phyloP scores from a whole-genome alignment of 1,140 invertebrate genomes.

The Aphis craccivora region DNA sequence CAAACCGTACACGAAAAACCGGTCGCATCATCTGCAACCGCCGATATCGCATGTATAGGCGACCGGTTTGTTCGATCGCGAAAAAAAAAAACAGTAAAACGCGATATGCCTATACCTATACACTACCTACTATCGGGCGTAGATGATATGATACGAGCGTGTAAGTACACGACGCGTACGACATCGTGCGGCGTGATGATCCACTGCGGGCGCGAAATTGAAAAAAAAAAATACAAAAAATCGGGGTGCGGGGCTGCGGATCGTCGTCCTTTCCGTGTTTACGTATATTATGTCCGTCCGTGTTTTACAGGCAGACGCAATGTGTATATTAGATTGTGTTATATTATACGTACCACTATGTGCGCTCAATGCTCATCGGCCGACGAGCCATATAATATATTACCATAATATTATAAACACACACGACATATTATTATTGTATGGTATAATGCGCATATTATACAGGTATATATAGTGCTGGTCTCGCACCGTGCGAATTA shows the following conservation, averaged over 20 bases:
- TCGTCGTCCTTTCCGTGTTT: not conserved
- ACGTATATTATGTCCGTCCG: not conserved
- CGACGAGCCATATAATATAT: not conserved
- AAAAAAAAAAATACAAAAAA: not conserved
- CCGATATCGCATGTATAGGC: not conserved
- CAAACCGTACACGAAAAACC: conserved; percentile 11
- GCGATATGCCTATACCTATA: not conserved
- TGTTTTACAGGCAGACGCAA: not conserved
- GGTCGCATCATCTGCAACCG: not conserved
- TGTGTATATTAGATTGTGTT: conserved; percentile 2
- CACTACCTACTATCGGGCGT: no score
- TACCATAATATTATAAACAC: not conserved
- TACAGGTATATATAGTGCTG: no score
- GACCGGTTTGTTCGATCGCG: not conserved
- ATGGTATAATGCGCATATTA: not conserved
- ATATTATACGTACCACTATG: no score
- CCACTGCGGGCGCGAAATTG: not conserved
- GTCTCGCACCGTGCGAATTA: conserved; percentile 25
- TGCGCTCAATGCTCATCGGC: not conserved
- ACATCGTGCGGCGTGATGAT: not conserved
- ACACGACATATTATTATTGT: not conserved
- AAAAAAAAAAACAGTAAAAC: not conserved
- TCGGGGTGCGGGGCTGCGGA: not conserved
- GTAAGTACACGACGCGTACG: not conserved
- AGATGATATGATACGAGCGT: not conserved